Percentiles rank a stretch among this genome's conserved stretches.
phyloP scores from a whole-genome alignment of 2,888 invertebrate species.

The Pheosia gnoma region DNA sequence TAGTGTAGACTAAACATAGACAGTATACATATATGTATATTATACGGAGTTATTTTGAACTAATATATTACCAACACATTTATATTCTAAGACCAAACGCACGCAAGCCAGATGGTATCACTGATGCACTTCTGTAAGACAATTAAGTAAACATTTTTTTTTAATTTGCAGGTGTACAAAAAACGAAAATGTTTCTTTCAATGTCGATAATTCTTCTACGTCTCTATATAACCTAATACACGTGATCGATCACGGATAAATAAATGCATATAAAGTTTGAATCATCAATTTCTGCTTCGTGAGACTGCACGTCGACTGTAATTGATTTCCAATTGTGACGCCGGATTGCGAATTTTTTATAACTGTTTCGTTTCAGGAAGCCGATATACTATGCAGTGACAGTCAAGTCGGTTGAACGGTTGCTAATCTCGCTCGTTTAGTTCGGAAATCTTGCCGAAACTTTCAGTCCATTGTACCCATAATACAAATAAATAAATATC shows the following conservation, averaged over 20 bases:
- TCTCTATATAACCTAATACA: too few relatives aligned
- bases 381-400: too few relatives aligned
- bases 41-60: too few relatives aligned
- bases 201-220: too few relatives aligned
- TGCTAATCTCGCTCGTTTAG: not conserved
- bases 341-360: constrained; percentile 10
- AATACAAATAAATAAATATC: too few relatives aligned
- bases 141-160: too few relatives aligned
- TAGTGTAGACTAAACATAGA: not conserved
- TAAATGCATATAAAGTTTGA: not conserved
- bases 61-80: not conserved
- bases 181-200: too few relatives aligned
- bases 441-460: not conserved
- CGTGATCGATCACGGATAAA: not conserved
- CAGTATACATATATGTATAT: too few relatives aligned
- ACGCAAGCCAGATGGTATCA: not conserved
- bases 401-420: too few relatives aligned
- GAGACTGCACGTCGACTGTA: constrained; percentile 12
- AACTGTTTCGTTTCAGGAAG: constrained; percentile 24
- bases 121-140: not conserved
- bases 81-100: not conserved
- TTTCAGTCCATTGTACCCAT: too few relatives aligned
- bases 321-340: constrained; percentile 21
- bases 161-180: too few relatives aligned
- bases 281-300: constrained; percentile 21